These are phyloP conservation scores for Spisula subtruncata DNA, from an alignment of 2,888 invertebrate genomes.

Conservation along the genomic window DNA sequence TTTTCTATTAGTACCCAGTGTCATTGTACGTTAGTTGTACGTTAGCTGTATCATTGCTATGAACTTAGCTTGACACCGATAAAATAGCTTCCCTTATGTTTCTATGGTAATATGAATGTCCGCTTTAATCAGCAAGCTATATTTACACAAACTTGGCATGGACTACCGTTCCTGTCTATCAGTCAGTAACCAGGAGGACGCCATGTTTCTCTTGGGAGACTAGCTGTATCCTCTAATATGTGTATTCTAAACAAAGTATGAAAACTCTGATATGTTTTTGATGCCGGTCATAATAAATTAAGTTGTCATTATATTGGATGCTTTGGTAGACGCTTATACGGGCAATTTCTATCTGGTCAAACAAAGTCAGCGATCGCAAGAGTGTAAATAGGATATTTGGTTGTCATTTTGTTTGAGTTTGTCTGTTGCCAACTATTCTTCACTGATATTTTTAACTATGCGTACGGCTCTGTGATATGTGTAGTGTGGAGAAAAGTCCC, in stretches of 20 bases:
- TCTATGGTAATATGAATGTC: background rate
- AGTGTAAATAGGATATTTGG: too few relatives aligned
- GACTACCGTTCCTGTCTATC: background rate
- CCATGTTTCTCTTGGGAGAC: background rate
- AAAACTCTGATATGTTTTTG: background rate
- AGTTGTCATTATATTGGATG: background rate
- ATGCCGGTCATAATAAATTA: background rate
- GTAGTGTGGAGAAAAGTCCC: too few relatives aligned
- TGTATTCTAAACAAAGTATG: background rate
- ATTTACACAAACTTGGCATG: conserved; percentile 20
- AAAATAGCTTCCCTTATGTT: background rate
- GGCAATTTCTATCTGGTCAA: too few relatives aligned
- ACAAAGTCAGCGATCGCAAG: too few relatives aligned
- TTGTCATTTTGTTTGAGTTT: too few relatives aligned
- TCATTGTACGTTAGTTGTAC: background rate
- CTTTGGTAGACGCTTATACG: background rate
- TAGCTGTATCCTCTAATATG: background rate
- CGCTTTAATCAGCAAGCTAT: background rate
- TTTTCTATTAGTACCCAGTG: background rate
- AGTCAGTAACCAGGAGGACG: background rate
- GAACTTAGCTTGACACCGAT: conserved; percentile 23
- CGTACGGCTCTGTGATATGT: too few relatives aligned
- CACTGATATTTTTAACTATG: too few relatives aligned
- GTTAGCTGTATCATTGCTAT: background rate
- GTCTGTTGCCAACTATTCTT: too few relatives aligned